These are phyloP conservation scores for Chrysotoxum bicinctum DNA, from an alignment of 2,888 invertebrate genomes.

Conservation along the genomic window DNA sequence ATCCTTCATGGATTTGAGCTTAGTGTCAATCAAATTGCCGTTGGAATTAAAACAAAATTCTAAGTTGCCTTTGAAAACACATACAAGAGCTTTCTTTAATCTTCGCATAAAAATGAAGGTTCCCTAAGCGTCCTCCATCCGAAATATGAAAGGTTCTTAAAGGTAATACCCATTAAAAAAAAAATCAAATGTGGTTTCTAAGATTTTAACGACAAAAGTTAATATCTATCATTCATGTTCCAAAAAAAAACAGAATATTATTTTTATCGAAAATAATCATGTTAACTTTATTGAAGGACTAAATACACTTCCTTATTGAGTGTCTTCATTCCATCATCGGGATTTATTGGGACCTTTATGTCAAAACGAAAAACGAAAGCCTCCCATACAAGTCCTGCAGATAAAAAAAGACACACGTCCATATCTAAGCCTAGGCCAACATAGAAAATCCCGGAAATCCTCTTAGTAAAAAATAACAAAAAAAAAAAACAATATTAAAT, in stretches of 20 bases:
- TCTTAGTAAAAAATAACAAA: slow-evolving; percentile 38
- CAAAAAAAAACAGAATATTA: background rate
- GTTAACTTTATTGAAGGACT: background rate
- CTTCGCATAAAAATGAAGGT: too few relatives aligned
- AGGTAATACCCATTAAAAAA: too few relatives aligned
- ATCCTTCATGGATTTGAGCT: too few relatives aligned
- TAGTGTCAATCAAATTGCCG: too few relatives aligned
- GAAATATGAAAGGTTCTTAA: too few relatives aligned
- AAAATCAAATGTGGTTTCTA: too few relatives aligned
- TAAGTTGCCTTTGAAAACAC: too few relatives aligned
- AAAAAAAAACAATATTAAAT: slow-evolving; percentile 51
- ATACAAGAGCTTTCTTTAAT: too few relatives aligned
- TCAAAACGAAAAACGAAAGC: background rate
- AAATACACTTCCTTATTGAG: background rate
- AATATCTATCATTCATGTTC: background rate
- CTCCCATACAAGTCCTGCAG: background rate
- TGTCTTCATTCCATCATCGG: background rate
- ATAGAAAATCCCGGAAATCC: slow-evolving; percentile 46
- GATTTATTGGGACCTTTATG: slow-evolving; percentile 10
- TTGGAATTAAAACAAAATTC: too few relatives aligned
- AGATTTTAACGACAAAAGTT: background rate
- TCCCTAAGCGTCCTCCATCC: too few relatives aligned
- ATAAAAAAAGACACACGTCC: background rate
- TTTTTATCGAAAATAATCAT: background rate
- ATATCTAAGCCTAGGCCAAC: slow-evolving; percentile 15